A percentile compares a stretch with the other conserved stretches of the same genome.
phyloP scores from a whole-genome alignment of 2,113 vertebrate genomes.

The Paramormyrops kingsleyae region DNA sequence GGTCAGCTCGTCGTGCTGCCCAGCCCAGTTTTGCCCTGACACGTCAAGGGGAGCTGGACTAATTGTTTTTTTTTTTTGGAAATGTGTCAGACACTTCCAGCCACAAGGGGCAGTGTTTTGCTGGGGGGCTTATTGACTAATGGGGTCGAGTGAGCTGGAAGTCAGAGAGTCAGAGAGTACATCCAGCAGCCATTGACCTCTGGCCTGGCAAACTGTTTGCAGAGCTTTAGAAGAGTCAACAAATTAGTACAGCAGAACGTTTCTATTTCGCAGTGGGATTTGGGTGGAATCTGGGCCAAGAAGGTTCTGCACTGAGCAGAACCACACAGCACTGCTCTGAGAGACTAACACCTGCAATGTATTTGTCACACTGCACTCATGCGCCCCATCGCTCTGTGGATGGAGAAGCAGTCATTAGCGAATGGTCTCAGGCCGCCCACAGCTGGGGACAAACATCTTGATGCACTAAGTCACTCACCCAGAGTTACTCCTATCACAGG shows the following conservation, averaged over 20 bases:
- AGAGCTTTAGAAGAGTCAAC: background rate
- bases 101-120: background rate
- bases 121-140: background rate
- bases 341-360: background rate
- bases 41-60: background rate
- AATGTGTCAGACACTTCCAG: background rate
- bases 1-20: background rate
- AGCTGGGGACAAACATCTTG: background rate
- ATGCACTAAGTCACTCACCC: background rate
- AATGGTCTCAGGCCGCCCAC: background rate
- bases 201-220: background rate
- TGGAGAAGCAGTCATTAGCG: background rate
- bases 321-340: background rate
- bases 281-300: background rate
- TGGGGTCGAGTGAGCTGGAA: background rate
- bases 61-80: background rate
- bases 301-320: background rate
- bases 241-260: background rate
- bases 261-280: background rate
- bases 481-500: background rate
- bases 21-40: background rate
- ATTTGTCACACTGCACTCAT: background rate
- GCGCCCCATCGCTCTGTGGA: background rate
- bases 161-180: background rate
- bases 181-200: background rate